Conservation (phyloP, 2,888 invertebrate species). For the Epinotia demarniana region DNA sequence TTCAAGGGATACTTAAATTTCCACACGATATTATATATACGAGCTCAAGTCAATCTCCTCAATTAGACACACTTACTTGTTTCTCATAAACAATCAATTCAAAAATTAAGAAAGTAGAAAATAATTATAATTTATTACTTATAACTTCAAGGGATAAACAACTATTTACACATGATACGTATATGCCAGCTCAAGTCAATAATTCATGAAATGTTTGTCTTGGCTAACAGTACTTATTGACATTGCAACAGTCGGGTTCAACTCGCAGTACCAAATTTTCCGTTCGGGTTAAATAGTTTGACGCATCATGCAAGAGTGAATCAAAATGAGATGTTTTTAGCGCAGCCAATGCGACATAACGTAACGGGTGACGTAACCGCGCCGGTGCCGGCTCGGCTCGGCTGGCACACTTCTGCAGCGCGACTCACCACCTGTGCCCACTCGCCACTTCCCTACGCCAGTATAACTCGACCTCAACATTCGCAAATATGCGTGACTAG, state of each 20-base stretch:
- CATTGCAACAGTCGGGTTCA: not conserved
- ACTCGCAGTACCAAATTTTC: not conserved
- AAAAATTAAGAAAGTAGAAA: too few species aligned
- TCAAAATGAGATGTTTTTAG: slow-evolving; percentile 38
- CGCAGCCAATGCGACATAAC: slow-evolving; percentile 36
- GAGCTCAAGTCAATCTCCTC: too few species aligned
- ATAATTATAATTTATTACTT: too few species aligned
- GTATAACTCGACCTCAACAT: not conserved
- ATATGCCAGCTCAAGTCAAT: not conserved
- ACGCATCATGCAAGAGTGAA: slow-evolving; percentile 32
- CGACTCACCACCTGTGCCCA: not conserved
- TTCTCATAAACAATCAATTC: too few species aligned
- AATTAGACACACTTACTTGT: too few species aligned
- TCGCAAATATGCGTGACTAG: not conserved
- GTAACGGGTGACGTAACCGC: slow-evolving; percentile 34
- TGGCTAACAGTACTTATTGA: not conserved
- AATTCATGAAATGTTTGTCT: not conserved
- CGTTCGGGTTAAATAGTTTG: slow-evolving; percentile 10
- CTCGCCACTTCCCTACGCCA: not conserved
- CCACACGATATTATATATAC: too few species aligned
- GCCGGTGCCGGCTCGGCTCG: slow-evolving; percentile 17
- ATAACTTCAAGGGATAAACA: not conserved
- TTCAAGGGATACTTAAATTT: too few species aligned
- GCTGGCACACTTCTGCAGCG: slow-evolving; percentile 38
- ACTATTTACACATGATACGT: not conserved